These are phyloP conservation scores for Hemicordylus capensis DNA, from an alignment of 2,113 vertebrate genomes.

Conservation along the genomic window DNA sequence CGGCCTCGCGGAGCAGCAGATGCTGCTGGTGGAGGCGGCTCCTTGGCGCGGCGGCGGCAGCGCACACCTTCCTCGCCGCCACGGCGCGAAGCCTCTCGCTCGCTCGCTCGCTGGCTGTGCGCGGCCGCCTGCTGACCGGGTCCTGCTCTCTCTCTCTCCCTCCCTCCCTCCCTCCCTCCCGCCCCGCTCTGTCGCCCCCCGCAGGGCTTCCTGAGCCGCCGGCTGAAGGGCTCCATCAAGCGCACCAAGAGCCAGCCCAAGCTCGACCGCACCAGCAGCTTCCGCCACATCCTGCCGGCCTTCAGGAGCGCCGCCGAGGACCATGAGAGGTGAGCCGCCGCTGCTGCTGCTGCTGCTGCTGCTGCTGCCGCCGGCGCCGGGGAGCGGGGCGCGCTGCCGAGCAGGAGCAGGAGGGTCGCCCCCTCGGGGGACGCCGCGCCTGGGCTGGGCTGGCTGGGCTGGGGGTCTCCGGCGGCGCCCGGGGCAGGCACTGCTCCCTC, in stretches of 20 bases:
- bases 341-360: too few species aligned
- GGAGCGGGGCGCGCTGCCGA: background rate
- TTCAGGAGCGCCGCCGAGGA: constrained; percentile 94
- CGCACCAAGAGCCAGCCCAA: constrained; percentile 99
- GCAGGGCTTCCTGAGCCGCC: constrained; percentile 90
- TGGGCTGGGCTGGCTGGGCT: background rate
- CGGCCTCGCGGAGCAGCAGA: constrained; percentile 73
- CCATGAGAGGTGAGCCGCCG: constrained; percentile 88
- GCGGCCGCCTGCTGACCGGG: background rate
- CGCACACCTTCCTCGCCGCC: background rate
- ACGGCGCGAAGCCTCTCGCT: too few species aligned
- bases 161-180: background rate
- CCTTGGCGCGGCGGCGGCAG: constrained; percentile 33
- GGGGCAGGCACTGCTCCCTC: background rate
- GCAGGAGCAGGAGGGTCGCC: background rate
- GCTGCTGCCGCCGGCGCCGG: too few species aligned
- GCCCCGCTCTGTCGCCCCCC: constrained; percentile 77
- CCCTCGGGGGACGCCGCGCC: too few species aligned
- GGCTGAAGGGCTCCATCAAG: constrained; percentile 98
- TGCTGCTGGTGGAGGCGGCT: constrained; percentile 66
- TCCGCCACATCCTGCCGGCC: constrained; percentile 95
- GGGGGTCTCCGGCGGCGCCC: too few species aligned
- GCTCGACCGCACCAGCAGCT: constrained; percentile 98
- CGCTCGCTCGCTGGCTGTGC: constrained; percentile 3
- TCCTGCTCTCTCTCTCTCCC: background rate